Percentiles rank a stretch among this genome's conserved stretches.
These are phyloP conservation scores for Alloplasta piceator DNA, from an alignment of 2,888 invertebrate species.

Conservation along the genomic window DNA sequence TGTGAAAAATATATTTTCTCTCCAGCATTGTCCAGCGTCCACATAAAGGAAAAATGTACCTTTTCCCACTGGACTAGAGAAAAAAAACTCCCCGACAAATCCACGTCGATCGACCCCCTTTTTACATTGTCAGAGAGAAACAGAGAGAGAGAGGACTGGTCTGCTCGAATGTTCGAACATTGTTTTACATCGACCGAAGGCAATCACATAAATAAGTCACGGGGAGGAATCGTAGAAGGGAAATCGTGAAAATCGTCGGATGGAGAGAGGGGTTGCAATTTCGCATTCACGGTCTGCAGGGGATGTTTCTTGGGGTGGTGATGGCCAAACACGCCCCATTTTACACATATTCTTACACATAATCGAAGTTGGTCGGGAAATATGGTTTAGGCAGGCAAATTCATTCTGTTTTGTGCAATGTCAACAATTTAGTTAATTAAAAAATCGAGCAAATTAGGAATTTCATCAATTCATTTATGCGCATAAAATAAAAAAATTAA, in stretches of 20 bases:
- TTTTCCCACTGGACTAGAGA: constrained; percentile 42
- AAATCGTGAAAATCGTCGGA: constrained; percentile 60
- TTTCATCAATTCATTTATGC: no score
- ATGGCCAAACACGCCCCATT: constrained; percentile 5
- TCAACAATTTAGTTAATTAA: no score
- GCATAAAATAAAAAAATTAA: no score
- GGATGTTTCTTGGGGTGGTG: constrained; percentile 65
- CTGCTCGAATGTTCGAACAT: constrained; percentile 67
- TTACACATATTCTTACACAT: constrained; percentile 27
- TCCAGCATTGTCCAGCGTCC: background rate
- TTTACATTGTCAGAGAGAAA: constrained; percentile 32
- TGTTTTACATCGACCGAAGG: constrained; percentile 77
- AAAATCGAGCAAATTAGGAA: no score
- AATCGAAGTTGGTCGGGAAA: constrained; percentile 18
- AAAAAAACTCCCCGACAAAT: constrained; percentile 62
- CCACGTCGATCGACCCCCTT: constrained; percentile 60
- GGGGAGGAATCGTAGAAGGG: constrained; percentile 68
- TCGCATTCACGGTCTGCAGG: constrained; percentile 80
- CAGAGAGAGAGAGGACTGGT: constrained; percentile 23
- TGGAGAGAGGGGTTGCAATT: constrained; percentile 73
- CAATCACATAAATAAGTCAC: constrained; percentile 81
- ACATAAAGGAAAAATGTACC: constrained; percentile 1
- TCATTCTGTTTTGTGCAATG: no score
- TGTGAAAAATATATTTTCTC: background rate
- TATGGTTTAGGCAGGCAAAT: no score